A percentile compares a stretch with the other conserved stretches of the same genome.
phyloP scores from a whole-genome alignment of 2,888 invertebrate species.

The Pherbina coryleti region DNA sequence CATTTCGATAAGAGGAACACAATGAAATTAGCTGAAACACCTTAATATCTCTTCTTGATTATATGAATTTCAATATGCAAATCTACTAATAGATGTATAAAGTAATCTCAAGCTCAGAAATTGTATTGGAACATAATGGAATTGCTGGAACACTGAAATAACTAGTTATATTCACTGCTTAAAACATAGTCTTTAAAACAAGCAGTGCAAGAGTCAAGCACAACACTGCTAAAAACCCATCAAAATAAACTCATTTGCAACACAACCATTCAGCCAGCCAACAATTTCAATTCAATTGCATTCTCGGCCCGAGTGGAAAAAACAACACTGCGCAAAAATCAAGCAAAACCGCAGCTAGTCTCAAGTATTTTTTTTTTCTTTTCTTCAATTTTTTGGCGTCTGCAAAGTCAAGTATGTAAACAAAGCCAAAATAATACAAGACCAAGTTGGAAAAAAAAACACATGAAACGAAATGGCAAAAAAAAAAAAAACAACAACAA shows the following conservation, averaged over 20 bases:
- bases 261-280: neutral
- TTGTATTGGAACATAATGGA: neutral
- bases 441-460: neutral
- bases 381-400: constrained; percentile 1
- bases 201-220: neutral
- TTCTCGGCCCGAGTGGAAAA: neutral
- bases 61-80: too few species aligned
- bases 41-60: too few species aligned
- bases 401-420: constrained; percentile 37
- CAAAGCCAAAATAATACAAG: constrained; percentile 26
- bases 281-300: constrained; percentile 13
- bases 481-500: neutral
- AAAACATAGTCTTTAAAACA: neutral
- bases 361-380: neutral
- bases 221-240: neutral
- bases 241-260: constrained; percentile 9
- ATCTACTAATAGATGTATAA: too few species aligned
- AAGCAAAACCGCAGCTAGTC: constrained; percentile 16
- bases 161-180: neutral
- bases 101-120: neutral
- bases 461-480: neutral
- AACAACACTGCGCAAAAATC: constrained; percentile 23
- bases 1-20: neutral
- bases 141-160: neutral
- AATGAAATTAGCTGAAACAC: neutral